phyloP scores from a whole-genome alignment of 2,888 invertebrate species.

The Mayetiola destructor region DNA sequence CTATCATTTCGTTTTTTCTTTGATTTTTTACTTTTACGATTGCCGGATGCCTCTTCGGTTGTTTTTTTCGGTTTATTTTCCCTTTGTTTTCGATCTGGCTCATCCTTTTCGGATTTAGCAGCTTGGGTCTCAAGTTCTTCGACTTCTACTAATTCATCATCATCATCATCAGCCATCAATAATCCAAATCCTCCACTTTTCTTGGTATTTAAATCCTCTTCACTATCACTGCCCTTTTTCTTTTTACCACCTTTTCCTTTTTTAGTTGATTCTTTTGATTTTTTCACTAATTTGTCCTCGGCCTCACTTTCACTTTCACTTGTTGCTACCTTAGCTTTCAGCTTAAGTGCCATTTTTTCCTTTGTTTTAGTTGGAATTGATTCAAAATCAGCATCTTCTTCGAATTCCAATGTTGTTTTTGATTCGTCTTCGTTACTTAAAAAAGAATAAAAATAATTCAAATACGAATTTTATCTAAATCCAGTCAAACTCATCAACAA shows the following conservation, averaged over 20 bases:
- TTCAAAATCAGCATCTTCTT: conserved; percentile 12
- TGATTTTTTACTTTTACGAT: conserved; percentile 33
- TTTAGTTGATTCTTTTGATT: conserved; percentile 24
- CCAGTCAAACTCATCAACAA: neutral
- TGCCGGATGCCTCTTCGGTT: conserved; percentile 28
- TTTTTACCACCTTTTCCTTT: conserved; percentile 34
- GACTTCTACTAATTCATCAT: conserved; percentile 40
- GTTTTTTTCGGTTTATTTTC: conserved; percentile 16
- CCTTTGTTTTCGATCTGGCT: conserved; percentile 32
- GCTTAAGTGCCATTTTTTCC: conserved; percentile 26
- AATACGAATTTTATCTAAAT: neutral
- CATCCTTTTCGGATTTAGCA: conserved; percentile 28
- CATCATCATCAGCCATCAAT: conserved; percentile 47
- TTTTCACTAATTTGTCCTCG: conserved; percentile 23
- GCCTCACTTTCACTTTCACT: conserved; percentile 23
- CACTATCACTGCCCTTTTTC: conserved; percentile 35
- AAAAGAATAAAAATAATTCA: neutral
- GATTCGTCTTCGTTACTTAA: neutral
- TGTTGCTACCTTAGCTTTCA: conserved; percentile 22
- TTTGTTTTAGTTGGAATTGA: conserved; percentile 20
- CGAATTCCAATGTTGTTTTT: neutral
- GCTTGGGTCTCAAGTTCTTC: no score
- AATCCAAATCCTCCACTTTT: conserved; percentile 50
- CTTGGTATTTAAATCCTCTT: conserved; percentile 36
- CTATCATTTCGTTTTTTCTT: conserved; percentile 61